Conservation (phyloP, 2,888 invertebrate genomes). For the Folsomia manolachei region DNA sequence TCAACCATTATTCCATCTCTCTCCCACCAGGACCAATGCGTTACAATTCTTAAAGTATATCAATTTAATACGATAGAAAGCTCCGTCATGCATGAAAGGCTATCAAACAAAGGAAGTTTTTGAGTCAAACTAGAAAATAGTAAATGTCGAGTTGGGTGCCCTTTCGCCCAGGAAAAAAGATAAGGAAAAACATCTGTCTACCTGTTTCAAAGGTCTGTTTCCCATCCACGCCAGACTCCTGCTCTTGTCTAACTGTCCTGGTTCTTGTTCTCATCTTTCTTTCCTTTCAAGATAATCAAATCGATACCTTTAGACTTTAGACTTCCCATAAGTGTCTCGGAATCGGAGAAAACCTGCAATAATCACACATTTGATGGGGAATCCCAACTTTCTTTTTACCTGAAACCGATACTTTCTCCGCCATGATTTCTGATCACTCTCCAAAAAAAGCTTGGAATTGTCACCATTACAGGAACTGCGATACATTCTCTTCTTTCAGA, state of each 20-base stretch:
- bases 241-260: neutral
- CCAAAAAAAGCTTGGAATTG: neutral
- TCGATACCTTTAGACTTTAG: neutral
- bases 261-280: neutral
- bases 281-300: neutral
- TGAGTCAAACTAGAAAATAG: neutral
- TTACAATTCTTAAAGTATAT: slow-evolving; percentile 28
- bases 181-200: neutral
- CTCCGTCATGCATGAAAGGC: slow-evolving; percentile 8
- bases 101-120: slow-evolving; percentile 14
- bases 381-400: neutral
- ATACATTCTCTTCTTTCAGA: no score
- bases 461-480: neutral
- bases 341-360: neutral
- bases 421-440: neutral
- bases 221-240: neutral
- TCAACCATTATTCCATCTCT: neutral
- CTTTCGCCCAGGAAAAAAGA: neutral
- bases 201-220: neutral
- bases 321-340: neutral
- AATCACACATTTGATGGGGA: neutral
- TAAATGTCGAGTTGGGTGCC: neutral
- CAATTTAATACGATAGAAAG: slow-evolving; percentile 20
- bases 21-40: neutral
- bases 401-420: neutral